Conservation (phyloP, 2,888 invertebrate species). For the Tenthredo mesomela region DNA sequence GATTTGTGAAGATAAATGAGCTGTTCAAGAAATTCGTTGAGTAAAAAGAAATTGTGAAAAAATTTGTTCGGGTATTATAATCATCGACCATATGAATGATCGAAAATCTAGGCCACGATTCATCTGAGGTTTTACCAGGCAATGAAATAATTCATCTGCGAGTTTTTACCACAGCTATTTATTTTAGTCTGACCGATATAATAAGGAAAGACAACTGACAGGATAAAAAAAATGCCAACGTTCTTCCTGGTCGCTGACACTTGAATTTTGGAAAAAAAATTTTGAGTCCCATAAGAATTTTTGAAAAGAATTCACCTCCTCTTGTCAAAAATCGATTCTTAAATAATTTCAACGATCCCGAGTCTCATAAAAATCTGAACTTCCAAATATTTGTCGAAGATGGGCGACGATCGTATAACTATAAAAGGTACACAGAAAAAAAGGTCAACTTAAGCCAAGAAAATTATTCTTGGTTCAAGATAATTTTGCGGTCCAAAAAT, state of each 20-base stretch:
- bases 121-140: not conserved
- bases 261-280: not conserved
- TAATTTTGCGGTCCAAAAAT: no score
- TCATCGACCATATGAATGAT: not conserved
- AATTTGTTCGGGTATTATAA: not conserved
- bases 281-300: not conserved
- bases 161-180: not conserved
- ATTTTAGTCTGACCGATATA: not conserved
- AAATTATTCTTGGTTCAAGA: no score
- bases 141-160: not conserved
- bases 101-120: not conserved
- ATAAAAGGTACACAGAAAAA: not conserved
- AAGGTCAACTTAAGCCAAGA: no score
- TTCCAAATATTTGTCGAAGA: not conserved
- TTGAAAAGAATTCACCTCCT: not conserved
- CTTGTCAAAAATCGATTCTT: not conserved
- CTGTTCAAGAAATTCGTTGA: not conserved
- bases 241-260: not conserved
- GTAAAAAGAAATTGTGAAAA: not conserved
- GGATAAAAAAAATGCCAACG: no score
- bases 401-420: not conserved
- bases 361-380: not conserved
- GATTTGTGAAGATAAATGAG: not conserved
- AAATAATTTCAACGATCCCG: not conserved
- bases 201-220: no score